Evolutionary conservation across 2,113 vertebrate species (phyloP), one percentile per base, ranked within the genome.

Genomic region (human (Homo sapiens)): DNA sequence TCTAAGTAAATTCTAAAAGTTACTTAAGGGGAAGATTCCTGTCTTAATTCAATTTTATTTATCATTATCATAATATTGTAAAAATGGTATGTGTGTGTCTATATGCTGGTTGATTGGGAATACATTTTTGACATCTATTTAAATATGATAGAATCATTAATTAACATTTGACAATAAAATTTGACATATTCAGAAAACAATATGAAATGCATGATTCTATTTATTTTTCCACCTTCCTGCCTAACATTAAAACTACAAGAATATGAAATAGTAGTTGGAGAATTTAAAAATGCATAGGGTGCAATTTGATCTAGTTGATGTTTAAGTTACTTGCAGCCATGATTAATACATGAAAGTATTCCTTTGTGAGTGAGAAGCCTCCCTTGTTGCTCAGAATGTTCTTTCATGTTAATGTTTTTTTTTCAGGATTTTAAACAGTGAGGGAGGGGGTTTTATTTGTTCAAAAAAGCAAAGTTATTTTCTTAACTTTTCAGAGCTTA

Each of bases 401-500:
- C 11, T 93, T 38, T 93, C 17, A 96, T 43, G n/a, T 27, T 50
- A 48, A 22, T 66, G 9, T 1, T 59, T 89, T 86, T 72, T 76
- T 97, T 92, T 96, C 35, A 79, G 57, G 38, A 87, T 93, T 90
- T 97, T 68, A 98, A 95, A 4, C 32, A 80, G 32, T 88, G 18
- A 16, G 23, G 30, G 61, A 5, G 80, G n/a, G 38, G 80, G 40
- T 87, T 93, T 96, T 97, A 82, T 87, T 94, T 85, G 4, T 43
- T 89, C 82, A 84, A 93, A 90, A 87, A 92, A 94, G 52, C 4
- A 17, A 83, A 57, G 22, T 0, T 82, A 0, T 96, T 96, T 98
- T 84, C 84, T 93, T 92, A 96, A 97, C 38, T 10, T 97, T 98
- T 92, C 92, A 70, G 90, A 97, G 96, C 90, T 98, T 97, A 91